Evolutionary conservation across 2,113 vertebrate genomes (phyloP), one percentile per base, ranked within the genome.

Genomic region (Antechinus flavipes): DNA sequence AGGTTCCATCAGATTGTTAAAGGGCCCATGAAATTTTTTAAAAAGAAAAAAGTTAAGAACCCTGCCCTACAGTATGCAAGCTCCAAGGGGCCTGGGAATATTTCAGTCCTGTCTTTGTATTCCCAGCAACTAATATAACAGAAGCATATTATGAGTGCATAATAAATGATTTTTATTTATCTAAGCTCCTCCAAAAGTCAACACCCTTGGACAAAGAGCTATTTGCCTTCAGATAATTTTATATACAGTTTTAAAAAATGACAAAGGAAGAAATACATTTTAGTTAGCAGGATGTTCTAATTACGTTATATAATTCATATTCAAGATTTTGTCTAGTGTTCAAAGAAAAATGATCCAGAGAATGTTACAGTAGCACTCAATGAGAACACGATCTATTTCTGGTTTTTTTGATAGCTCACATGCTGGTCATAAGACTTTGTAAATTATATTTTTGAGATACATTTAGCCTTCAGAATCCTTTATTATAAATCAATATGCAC

Each of bases 401-500:
- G 84, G 52, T 89, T 54, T 53, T 53, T 95, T 35, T 95, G 30
- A 91, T 25, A 23, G 42, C 8, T n/a, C 95, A 91, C 6, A 42
- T 16, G 46, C 30, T 46, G 35, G 93, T 58, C 89, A 89, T 91
- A 91, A 91, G 54, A 58, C 2, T 97, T 98, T 93, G 94, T 91
- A 97, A 96, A 97, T 95, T 94, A 94, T 95, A 92, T 95, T 97
- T 96, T n/a, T 46, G 50, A 96, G 95, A 50, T 91, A 58, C 90
- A 96, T 96, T 98, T 97, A 97, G 96, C 93, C 94, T 50, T 89
- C 58, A 96, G 93, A 2, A 89, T 91, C 47, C 24, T 96, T 76
- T 91, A 58, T 96, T 97, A 95, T 96, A 95, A 96, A 97, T 97
- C 96, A 97, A 96, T 94, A 55, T 5, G 11, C 93, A 92, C 55